Conservation (phyloP, 2,797 vertebrate genomes). For the Staurois parvus region DNA sequence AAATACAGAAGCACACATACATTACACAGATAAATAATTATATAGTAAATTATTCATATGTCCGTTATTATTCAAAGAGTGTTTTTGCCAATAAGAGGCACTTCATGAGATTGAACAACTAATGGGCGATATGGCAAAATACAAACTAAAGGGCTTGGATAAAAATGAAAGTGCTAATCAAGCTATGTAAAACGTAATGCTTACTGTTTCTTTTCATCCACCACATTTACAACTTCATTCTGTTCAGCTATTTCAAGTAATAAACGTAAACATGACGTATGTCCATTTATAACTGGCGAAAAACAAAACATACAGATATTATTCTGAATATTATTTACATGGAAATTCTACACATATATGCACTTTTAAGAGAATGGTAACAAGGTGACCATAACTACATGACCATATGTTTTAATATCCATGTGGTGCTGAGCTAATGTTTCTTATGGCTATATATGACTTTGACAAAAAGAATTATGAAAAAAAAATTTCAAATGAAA, state of each 20-base stretch:
- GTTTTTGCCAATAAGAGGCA: neutral
- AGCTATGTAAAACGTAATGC: constrained; percentile 66
- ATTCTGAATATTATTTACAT: neutral
- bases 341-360: no score
- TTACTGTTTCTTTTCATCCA: constrained; percentile 96
- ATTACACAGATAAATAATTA: no score
- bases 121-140: no score
- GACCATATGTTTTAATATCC: no score
- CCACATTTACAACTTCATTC: constrained; percentile 82
- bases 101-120: neutral
- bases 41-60: no score
- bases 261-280: constrained; percentile 90
- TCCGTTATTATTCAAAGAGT: neutral
- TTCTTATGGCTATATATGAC: no score
- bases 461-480: no score
- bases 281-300: constrained; percentile 90
- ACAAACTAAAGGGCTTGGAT: neutral
- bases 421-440: no score
- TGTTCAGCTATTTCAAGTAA: constrained; percentile 90
- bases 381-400: no score
- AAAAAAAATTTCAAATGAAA: no score
- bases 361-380: no score
- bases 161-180: neutral
- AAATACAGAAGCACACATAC: no score
- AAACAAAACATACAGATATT: neutral